phyloP scores from a whole-genome alignment of 2,113 vertebrate species.

The Telmatochromis brachygnathus region DNA sequence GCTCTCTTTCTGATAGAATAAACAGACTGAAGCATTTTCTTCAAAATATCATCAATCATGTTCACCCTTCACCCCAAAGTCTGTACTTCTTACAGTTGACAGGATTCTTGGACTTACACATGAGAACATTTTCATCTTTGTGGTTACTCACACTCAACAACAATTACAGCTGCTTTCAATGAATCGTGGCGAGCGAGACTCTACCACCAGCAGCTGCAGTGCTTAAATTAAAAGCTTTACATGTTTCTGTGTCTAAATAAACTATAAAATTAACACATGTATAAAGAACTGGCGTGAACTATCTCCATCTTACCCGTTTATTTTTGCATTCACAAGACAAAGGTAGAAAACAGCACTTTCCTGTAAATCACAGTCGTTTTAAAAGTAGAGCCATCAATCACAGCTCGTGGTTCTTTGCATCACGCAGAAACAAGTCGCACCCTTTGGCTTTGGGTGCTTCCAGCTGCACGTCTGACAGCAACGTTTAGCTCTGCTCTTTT shows the following conservation, averaged over 20 bases:
- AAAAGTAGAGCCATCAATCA: neutral
- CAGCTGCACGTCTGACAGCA: constrained; percentile 1
- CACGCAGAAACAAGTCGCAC: neutral
- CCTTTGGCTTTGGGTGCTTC: neutral
- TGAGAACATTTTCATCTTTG: neutral
- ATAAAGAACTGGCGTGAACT: accelerated
- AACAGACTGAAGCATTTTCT: neutral
- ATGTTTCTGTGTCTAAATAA: neutral
- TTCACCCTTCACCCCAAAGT: neutral
- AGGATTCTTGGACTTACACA: neutral
- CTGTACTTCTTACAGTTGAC: neutral
- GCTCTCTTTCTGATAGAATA: neutral
- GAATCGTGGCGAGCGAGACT: neutral
- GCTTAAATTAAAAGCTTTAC: neutral
- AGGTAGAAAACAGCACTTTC: neutral
- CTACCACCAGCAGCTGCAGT: neutral
- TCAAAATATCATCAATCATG: neutral
- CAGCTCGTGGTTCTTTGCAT: neutral
- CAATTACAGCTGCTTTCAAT: neutral
- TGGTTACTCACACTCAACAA: neutral
- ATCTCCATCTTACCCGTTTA: accelerated
- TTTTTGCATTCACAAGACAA: neutral
- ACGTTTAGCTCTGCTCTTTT: neutral
- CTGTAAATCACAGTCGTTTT: neutral
- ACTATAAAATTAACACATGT: neutral